Base-by-base conservation (phyloP, 2,888 invertebrate genomes). In the Sesamia inferens region DNA sequence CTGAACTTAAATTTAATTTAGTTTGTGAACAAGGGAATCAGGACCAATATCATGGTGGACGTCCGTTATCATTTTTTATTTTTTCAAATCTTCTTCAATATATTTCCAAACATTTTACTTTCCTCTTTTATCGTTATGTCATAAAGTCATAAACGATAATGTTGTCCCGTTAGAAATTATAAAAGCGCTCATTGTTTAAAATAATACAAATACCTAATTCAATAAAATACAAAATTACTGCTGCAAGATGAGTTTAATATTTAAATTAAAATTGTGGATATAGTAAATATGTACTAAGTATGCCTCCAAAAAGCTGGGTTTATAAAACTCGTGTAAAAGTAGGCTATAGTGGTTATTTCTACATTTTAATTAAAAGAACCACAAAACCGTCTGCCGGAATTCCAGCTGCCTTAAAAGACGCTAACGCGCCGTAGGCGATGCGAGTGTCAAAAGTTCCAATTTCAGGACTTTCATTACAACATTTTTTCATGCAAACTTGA, bases 391-490 rank as follows among this genome's bases (percentile, higher is more conserved):
- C 55, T 48, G 47, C 67, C 63, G 39, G 64, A 81, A 78, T 61
- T 39, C 19, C 5, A 68, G 69, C 68, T 71, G 55, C 75, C 48
- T 62, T 58, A 58, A 62, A 78, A 71, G 55, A 68, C 62, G 55
- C 65, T 71, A 73, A 78, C 68, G 42, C 39, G 70, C 73, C 69
- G 69, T 65, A 67, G 81, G 68, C 70, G 68, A 65, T 31, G 68
- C 79, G 82, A 75, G 80, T 82, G 85, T 79, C 86, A 77, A 89
- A 89, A 74, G 82, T 80, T 86, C 69, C 70, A 65, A 75, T 80
- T 85, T 82, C 81, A 85, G 57, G 66, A 64, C n/a, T 77, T 78
- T 77, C 76, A 73, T 63, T 68, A 74, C 80, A 48, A 79, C 54
- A 65, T 80, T 83, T 83, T 82, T 88, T 88, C 86, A 88, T 81